Conservation (phyloP, 2,888 invertebrate species). For the Candidula unifasciata region DNA sequence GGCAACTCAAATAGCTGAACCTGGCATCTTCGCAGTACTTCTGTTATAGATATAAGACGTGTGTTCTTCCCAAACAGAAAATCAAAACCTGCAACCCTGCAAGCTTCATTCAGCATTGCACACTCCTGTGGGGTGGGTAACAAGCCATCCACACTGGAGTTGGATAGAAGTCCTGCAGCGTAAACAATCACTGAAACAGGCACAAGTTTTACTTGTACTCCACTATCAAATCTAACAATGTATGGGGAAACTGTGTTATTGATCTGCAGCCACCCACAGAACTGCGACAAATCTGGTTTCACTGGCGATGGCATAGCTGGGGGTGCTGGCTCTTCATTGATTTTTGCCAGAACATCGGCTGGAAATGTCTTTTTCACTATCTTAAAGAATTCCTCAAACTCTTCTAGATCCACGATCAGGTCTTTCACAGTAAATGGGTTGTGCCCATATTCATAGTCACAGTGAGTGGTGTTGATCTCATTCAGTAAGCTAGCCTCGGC, state of each 20-base stretch:
- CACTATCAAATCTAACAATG: constrained; percentile 84
- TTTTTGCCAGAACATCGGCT: constrained; percentile 60
- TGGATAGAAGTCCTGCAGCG: constrained; percentile 72
- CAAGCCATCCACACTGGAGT: constrained; percentile 65
- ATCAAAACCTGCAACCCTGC: constrained; percentile 70
- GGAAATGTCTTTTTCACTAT: constrained; percentile 82
- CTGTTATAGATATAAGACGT: constrained; percentile 67
- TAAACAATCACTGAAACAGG: constrained; percentile 82
- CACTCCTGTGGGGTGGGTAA: constrained; percentile 69
- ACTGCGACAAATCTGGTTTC: constrained; percentile 52
- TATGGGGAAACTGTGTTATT: constrained; percentile 96
- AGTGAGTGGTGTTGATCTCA: constrained; percentile 94
- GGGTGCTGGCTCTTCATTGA: constrained; percentile 49
- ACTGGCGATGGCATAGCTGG: constrained; percentile 34
- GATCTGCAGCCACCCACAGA: constrained; percentile 74
- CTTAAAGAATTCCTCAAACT: constrained; percentile 91
- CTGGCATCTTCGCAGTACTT: constrained; percentile 63
- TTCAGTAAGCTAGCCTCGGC: constrained; percentile 92
- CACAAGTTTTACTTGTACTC: constrained; percentile 84
- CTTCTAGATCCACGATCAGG: constrained; percentile 90
- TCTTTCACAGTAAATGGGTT: constrained; percentile 92
- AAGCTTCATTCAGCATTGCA: constrained; percentile 70
- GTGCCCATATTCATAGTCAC: constrained; percentile 92
- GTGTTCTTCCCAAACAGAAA: constrained; percentile 72
- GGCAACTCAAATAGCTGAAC: constrained; percentile 72